A percentile compares a stretch with the other conserved stretches of the same genome.
These are phyloP conservation scores for Archilochus colubris DNA, from an alignment of 2,113 vertebrate species.

Conservation along the genomic window DNA sequence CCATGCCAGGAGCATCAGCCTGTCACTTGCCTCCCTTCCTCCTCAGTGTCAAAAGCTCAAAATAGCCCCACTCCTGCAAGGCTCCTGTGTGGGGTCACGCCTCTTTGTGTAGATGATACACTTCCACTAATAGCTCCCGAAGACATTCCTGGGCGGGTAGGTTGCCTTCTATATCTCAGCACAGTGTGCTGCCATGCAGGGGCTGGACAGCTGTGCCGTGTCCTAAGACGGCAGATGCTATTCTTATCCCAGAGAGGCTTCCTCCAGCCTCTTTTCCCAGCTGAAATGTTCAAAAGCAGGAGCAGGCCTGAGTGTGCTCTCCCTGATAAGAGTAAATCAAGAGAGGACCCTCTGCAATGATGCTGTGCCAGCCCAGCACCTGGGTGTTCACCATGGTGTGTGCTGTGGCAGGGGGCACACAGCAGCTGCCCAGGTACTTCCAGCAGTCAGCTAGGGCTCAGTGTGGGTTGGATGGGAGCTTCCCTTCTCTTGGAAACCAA, in stretches of 20 bases:
- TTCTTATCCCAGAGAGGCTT: conserved; percentile 50
- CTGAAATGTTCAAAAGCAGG: not conserved
- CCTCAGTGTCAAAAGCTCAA: not conserved
- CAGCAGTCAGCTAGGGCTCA: not conserved
- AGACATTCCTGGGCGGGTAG: conserved; percentile 68
- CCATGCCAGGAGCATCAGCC: not conserved
- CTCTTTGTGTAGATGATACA: not conserved
- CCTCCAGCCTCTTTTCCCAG: not conserved
- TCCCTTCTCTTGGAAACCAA: not conserved
- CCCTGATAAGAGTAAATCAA: not conserved
- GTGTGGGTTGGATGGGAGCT: too few relatives aligned
- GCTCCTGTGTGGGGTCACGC: not conserved
- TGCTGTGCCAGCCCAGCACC: not conserved
- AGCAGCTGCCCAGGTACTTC: not conserved
- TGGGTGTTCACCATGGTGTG: not conserved
- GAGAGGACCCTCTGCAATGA: not conserved
- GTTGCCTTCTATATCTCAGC: not conserved
- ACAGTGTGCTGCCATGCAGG: not conserved
- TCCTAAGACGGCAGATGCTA: conserved; percentile 27
- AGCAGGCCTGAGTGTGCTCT: not conserved
- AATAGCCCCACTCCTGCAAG: conserved; percentile 21
- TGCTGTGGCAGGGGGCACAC: not conserved
- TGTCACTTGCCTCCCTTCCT: not conserved
- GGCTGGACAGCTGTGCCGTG: conserved; percentile 23
- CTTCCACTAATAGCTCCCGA: conserved; percentile 29